Base-by-base conservation (phyloP, 1,140 invertebrate species). In the Tribolium castaneum region DNA sequence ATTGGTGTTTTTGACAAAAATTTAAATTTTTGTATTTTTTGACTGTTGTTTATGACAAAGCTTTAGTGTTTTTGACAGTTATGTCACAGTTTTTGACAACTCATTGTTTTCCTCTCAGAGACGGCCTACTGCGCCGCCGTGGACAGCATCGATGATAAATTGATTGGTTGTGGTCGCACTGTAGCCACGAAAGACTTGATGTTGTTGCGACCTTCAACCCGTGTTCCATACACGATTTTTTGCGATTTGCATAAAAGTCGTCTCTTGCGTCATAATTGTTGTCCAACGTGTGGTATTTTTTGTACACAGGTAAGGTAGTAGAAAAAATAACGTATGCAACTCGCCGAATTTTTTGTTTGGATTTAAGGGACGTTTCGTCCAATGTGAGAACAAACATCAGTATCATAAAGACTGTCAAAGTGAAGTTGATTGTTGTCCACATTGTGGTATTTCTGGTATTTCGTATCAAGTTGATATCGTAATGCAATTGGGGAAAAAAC, bases 211-310 rank as follows among this genome's bases (percentile, higher is more conserved):
- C 92, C 96, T 1, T 94, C 95, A 52, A 90, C 92, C 0, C 90
- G 93, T 59, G 92, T 96, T 62, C 95, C 96, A 30, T 97, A 94
- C 86, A 91, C 94, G 84, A 91, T 96, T n/a, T 87, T 96, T 1
- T 98, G 97, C 87, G 90, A 92, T 49, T 90, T 93, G 83, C 97
- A 98, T 86, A 90, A 92, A 78, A 91, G 93, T 81, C 90, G 96
- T 75, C 86, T 98, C 22, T 86, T 90, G 5, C 86, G 91, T 25
- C 97, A 98, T 86, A 95, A 97, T 84, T 97, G 95, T 85, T 98
- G 97, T 85, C 94, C 96, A 0, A 92, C 93, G 0, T 98, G 97
- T 87, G 97, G 96, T 4, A 88, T 96, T 12, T 98, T 97, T 86
- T 98, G 96, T 84, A 94, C 96, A 25, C 95, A 97, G 90, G 96